Percentiles rank a stretch among this genome's conserved stretches.
phyloP scores from a whole-genome alignment of 2,113 vertebrate species.

The Glaucidium brasilianum region DNA sequence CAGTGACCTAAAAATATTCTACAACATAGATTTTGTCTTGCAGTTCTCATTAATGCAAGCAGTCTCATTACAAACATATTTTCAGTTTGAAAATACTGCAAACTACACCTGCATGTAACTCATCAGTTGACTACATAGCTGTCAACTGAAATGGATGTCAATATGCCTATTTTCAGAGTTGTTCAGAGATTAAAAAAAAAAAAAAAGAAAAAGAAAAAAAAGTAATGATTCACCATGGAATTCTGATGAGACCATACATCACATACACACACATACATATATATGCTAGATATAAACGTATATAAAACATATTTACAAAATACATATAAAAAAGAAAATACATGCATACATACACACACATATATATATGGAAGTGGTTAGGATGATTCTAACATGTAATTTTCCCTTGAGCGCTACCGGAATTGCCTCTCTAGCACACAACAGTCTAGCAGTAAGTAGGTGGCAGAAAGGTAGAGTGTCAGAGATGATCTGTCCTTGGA shows the following conservation, averaged over 20 bases:
- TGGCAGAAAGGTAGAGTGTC: background rate
- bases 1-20: background rate
- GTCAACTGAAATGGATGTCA: background rate
- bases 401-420: background rate
- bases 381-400: background rate
- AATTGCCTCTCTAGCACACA: background rate
- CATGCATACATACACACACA: background rate
- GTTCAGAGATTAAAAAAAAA: background rate
- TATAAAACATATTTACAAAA: background rate
- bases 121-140: background rate
- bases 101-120: background rate
- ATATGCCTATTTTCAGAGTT: background rate
- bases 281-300: background rate
- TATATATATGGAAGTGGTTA: background rate
- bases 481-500: conserved; percentile 12
- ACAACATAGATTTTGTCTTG: background rate
- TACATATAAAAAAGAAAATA: background rate
- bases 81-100: background rate
- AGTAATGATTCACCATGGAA: background rate
- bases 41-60: background rate
- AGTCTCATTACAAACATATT: background rate
- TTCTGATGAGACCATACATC: background rate
- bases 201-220: no score
- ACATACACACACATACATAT: background rate
- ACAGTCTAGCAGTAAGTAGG: background rate